Base-by-base conservation (phyloP, 2,797 vertebrate genomes). In the Myotis vivesi region DNA sequence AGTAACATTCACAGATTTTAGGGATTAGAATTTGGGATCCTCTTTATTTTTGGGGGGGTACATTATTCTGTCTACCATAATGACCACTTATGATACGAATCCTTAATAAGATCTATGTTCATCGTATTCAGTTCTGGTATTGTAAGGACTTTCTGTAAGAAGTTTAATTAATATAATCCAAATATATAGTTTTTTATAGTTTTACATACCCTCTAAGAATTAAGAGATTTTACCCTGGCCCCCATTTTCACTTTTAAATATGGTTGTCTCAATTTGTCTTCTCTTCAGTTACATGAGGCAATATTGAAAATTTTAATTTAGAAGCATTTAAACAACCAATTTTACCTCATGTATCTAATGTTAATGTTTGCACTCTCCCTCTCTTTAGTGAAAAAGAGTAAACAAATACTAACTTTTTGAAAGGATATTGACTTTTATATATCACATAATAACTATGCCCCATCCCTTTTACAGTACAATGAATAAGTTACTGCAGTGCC, bases 351-450 rank as follows among this genome's bases (percentile, higher is more conserved):
- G n/a, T 66, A 9, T 71, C 44, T 33, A 76, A 76, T 55, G 20
- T 79, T 12, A 51, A 15, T 57, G 25, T 87, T 16, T 41, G 3
- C 9, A n/a, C 30, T 55, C 13, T 69, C 28, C 8, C 20, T 87
- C 1, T 93, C 59, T 76, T 90, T 68, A 77, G 17, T 83, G n/a
- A 77, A 89, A 92, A 94, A 89, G 23, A 75, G 5, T 88, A 44
- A 20, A 38, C 41, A 90, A 38, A 79, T 64, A 76, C 20, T 59
- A 79, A 72, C 28, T 91, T 80, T 75, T 15, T 91, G 25, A 66
- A 69, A 93, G 30, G 44, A 79, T 85, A 76, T 25, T 84, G 51
- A 84, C 36, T 69, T 84, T 84, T 64, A 69, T 53, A 38, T 62
- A 9, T 81, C 20, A 64, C 25, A 41, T 79, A 36, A n/a, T 55